Evolutionary conservation across 2,113 vertebrate species (phyloP).

Genomic region (Gavia stellata): DNA sequence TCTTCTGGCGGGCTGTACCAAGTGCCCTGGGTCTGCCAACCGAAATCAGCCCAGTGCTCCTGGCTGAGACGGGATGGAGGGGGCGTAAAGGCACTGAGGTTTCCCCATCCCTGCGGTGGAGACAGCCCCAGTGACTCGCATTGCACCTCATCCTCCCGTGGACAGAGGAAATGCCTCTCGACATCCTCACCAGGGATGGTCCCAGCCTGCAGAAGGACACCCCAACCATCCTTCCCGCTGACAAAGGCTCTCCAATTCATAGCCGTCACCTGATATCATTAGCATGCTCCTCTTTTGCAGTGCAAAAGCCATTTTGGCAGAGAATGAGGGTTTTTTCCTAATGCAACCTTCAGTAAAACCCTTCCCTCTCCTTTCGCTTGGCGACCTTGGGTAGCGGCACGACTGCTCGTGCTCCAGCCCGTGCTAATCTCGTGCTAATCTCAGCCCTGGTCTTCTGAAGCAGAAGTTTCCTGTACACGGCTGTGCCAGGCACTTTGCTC

Average conservation of each 20-base stretch:
- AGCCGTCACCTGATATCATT: neutral
- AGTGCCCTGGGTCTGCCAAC: neutral
- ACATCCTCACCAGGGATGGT: neutral
- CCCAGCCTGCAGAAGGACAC: neutral
- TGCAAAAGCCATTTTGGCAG: neutral
- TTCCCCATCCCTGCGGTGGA: neutral
- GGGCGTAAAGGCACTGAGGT: neutral
- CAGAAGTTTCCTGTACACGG: neutral
- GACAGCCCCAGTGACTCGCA: accelerated
- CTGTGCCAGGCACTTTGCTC: neutral
- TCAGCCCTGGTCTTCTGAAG: neutral
- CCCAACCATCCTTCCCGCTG: neutral
- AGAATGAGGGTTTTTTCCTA: neutral
- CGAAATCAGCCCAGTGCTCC: neutral
- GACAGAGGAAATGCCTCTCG: accelerated
- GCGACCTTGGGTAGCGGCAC: neutral
- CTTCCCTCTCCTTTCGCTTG: neutral
- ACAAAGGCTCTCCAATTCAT: neutral
- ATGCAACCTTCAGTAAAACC: neutral
- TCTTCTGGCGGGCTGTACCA: neutral
- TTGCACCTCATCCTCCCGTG: neutral
- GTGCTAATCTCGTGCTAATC: neutral
- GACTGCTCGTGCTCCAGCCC: accelerated
- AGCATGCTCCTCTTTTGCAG: neutral
- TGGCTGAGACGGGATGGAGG: neutral